These are phyloP conservation scores for Trichonephila clavata DNA, from an alignment of 1,140 invertebrate genomes.

Conservation along the genomic window DNA sequence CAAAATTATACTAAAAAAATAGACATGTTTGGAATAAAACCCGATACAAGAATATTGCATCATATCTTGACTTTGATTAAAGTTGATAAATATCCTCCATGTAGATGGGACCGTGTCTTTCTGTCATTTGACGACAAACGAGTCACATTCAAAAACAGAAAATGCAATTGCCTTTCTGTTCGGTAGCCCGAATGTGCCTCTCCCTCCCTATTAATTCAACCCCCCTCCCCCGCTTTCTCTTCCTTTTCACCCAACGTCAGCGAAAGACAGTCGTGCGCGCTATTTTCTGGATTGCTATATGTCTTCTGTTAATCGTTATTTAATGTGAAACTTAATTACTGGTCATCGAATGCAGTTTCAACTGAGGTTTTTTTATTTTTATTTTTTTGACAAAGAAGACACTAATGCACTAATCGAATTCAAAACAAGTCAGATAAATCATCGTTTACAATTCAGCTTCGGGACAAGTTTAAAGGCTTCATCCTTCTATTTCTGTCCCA, in stretches of 20 bases:
- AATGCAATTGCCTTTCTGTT: constrained; percentile 69
- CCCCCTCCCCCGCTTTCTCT: background rate
- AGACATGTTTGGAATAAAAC: constrained; percentile 22
- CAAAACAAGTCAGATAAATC: constrained; percentile 75
- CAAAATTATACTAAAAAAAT: constrained; percentile 21
- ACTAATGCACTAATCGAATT: constrained; percentile 75
- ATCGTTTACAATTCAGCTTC: constrained; percentile 75
- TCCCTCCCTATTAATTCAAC: constrained; percentile 58
- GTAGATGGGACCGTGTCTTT: constrained; percentile 1
- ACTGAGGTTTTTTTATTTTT: constrained; percentile 69
- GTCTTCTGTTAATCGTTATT: constrained; percentile 75
- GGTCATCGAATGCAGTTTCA: constrained; percentile 73
- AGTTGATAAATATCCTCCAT: constrained; percentile 64
- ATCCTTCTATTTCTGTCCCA: constrained; percentile 70
- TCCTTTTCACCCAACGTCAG: constrained; percentile 52
- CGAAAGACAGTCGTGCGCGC: constrained; percentile 57
- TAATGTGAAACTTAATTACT: constrained; percentile 76
- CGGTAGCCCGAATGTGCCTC: background rate
- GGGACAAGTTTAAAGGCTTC: constrained; percentile 72
- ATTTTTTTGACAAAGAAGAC: constrained; percentile 73
- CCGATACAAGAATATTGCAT: constrained; percentile 56
- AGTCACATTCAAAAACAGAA: constrained; percentile 64
- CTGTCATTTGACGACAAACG: constrained; percentile 65
- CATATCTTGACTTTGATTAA: constrained; percentile 72
- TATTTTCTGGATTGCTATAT: constrained; percentile 73